Evolutionary conservation across 2,888 invertebrate species (phyloP).

Genomic region (Hermodice carunculata): DNA sequence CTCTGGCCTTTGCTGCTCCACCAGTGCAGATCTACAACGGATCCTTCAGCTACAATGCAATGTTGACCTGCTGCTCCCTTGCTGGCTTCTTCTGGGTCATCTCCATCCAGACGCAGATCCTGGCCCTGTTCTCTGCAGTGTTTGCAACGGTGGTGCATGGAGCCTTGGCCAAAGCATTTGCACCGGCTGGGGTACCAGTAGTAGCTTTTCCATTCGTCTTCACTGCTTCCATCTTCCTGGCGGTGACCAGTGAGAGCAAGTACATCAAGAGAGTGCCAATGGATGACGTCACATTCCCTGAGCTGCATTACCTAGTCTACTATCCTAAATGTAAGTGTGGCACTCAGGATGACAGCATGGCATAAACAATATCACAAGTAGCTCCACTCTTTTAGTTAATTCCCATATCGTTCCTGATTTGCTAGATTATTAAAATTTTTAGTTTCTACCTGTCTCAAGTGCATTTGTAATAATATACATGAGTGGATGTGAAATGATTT

Average conservation of each 20-base stretch:
- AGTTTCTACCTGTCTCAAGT: too few species aligned
- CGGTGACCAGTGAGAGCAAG: background rate
- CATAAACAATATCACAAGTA: too few species aligned
- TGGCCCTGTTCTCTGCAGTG: slow-evolving; percentile 18
- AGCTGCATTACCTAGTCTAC: too few species aligned
- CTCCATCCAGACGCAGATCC: background rate
- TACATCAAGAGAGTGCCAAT: slow-evolving; percentile 4
- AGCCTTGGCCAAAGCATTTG: too few species aligned
- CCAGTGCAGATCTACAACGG: slow-evolving; percentile 20
- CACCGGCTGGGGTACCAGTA: slow-evolving; percentile 16
- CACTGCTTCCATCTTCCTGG: slow-evolving; percentile 15
- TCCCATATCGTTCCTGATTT: too few species aligned
- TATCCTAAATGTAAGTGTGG: too few species aligned
- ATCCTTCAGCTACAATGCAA: slow-evolving; percentile 18
- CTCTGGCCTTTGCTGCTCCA: slow-evolving; percentile 21
- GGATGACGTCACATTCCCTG: slow-evolving; percentile 10
- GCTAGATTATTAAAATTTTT: too few species aligned
- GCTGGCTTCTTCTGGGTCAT: slow-evolving; percentile 25
- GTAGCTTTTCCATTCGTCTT: slow-evolving; percentile 24
- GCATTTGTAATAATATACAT: too few species aligned
- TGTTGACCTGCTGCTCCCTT: slow-evolving; percentile 22
- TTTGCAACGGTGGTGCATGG: too few species aligned
- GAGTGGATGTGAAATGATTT: too few species aligned
- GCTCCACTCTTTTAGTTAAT: too few species aligned
- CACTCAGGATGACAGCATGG: too few species aligned